Evolutionary conservation across 1,140 invertebrate species (phyloP), one percentile per base, ranked within the genome.

Genomic region (Atopsyche davidsoni): DNA sequence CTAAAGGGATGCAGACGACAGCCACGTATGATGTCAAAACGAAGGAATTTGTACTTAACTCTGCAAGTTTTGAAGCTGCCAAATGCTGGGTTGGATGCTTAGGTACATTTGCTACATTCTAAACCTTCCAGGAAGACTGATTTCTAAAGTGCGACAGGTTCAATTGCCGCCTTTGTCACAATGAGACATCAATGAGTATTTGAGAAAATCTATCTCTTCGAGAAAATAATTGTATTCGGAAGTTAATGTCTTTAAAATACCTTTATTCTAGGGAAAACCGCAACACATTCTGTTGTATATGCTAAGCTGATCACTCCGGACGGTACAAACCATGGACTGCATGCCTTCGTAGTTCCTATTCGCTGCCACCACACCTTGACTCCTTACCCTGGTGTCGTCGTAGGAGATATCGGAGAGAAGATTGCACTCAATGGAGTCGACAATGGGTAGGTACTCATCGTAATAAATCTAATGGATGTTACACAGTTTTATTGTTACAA

Each of bases 261-360:
- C n/a, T n/a, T n/a, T 36, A 7, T 46, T 46, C 53, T 60, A 79
- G 86, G 87, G 49, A 82, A 93, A 79, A 80, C 80, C 28, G 83
- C 87, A 19, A 94, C 90, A 0, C 89, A 95, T 68, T 86, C 83
- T 0, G 72, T 92, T 22, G 78, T 93, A 1, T 95, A 88, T 68
- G 92, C 92, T 1, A 87, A 92, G 69, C 68, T 96, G 9, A 81
- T 85, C 60, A 88, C 87, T 2, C 75, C 79, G 0, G 85, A 87
- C 67, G 77, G 77, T 2, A 62, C 66, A 2, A 77, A 80, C 63
- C 84, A 87, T 60, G 86, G 87, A 10, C 65, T 89, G 10, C 83
- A 87, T 70, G 76, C 79, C 2, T 89, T 89, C 66, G 69, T 88
- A 41, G 81, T 86, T 13, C 85, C 84, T 6, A 74, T 89, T 28